These are phyloP conservation scores for Sebastes flavidus DNA, from an alignment of 2,797 vertebrate genomes.

Conservation along the genomic window DNA sequence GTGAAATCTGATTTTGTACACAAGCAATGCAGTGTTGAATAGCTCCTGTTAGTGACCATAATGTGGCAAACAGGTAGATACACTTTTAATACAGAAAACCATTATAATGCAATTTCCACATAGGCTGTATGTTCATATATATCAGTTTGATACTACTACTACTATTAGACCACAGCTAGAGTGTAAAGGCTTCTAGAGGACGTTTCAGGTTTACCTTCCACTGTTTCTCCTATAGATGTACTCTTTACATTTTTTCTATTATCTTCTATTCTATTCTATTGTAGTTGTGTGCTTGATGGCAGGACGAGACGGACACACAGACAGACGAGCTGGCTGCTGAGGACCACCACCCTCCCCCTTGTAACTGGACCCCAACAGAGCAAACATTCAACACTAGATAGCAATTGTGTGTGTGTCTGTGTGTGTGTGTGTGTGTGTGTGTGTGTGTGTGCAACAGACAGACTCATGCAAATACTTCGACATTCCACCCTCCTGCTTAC, in stretches of 20 bases:
- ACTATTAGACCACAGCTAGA: neutral
- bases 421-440: neutral
- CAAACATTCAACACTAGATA: constrained; percentile 74
- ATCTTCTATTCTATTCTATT: neutral
- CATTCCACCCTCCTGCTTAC: constrained; percentile 74
- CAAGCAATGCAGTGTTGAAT: neutral
- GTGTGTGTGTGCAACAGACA: constrained; percentile 9
- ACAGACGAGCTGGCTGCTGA: constrained; percentile 13
- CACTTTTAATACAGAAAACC: neutral
- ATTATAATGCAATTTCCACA: neutral
- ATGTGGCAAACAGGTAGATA: neutral
- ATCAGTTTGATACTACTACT: neutral
- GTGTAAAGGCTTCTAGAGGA: neutral
- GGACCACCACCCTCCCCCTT: constrained; percentile 32
- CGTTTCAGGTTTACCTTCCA: neutral
- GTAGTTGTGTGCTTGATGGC: constrained; percentile 2
- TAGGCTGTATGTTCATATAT: neutral
- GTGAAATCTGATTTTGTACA: neutral
- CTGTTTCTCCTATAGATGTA: neutral
- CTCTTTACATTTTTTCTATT: neutral
- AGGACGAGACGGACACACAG: constrained; percentile 5
- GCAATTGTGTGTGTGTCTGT: constrained; percentile 21
- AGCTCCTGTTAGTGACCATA: neutral
- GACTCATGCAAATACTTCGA: constrained; percentile 45
- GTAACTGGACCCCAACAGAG: constrained; percentile 68